These are phyloP conservation scores for Cyphomyrus plagiostoma DNA, from an alignment of 2,113 vertebrate genomes.

Conservation along the genomic window DNA sequence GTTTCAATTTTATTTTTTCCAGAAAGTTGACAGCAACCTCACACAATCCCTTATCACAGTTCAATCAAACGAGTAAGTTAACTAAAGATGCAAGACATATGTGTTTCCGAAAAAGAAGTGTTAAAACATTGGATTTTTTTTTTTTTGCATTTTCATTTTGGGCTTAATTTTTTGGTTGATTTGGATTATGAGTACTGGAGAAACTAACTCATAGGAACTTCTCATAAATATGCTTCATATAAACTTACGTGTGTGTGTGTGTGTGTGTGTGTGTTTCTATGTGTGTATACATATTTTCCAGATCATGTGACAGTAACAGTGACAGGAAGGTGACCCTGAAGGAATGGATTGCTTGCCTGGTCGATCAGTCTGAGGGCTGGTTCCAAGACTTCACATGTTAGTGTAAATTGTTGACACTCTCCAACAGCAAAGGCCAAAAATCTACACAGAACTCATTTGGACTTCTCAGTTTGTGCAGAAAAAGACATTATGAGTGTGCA, in stretches of 20 bases:
- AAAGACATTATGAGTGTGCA: not conserved
- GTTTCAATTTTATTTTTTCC: not conserved
- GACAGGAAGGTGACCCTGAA: constrained; percentile 63
- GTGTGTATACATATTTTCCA: constrained; percentile 6
- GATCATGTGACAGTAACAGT: constrained; percentile 60
- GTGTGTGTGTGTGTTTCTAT: constrained; percentile 1
- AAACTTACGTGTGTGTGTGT: not conserved
- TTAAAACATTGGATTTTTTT: not conserved
- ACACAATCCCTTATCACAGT: not conserved
- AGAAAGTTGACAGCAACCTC: not conserved
- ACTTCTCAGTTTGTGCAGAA: not conserved
- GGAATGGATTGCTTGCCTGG: constrained; percentile 60
- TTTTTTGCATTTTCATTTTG: not conserved
- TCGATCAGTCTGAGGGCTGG: constrained; percentile 58
- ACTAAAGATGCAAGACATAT: not conserved
- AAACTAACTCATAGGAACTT: not conserved
- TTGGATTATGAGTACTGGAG: not conserved
- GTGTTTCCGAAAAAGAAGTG: not conserved
- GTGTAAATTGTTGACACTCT: constrained; percentile 20
- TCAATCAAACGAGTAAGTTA: not conserved
- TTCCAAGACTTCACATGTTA: constrained; percentile 55
- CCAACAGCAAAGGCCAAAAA: not conserved
- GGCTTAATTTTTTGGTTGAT: not conserved
- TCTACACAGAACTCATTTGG: not conserved
- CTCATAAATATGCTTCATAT: not conserved